Percentiles rank a stretch among this genome's conserved stretches.
phyloP scores from a whole-genome alignment of 1,140 invertebrate genomes.

The Leucophenga varia region DNA sequence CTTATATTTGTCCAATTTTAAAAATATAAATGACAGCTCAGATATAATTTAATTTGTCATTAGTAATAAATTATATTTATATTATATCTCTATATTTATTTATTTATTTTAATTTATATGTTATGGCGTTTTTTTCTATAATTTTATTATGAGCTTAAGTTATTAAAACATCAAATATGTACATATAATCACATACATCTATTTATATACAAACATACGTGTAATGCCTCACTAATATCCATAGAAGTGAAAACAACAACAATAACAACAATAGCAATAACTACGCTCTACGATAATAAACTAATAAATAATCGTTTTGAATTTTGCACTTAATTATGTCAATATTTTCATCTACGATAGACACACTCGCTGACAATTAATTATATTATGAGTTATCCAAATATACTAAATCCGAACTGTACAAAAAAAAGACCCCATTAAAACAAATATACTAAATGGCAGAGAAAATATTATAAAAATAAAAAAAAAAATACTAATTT shows the following conservation, averaged over 20 bases:
- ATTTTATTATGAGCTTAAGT: constrained; percentile 43
- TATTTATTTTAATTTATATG: too few relatives aligned
- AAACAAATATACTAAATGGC: too few relatives aligned
- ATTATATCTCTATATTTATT: too few relatives aligned
- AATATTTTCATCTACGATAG: constrained; percentile 17
- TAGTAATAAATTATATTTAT: too few relatives aligned
- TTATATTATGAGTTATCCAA: constrained; percentile 39
- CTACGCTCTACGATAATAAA: constrained; percentile 11
- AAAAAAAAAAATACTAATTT: constrained; percentile 2
- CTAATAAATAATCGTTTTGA: constrained; percentile 5
- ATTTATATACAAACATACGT: constrained; percentile 13
- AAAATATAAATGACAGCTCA: too few relatives aligned
- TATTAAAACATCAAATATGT: constrained; percentile 34
- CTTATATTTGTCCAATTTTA: too few relatives aligned
- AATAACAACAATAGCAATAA: constrained; percentile 7
- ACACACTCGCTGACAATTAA: constrained; percentile 4
- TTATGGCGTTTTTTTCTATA: constrained; percentile 43
- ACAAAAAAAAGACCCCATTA: constrained; percentile 13
- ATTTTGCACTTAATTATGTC: constrained; percentile 33
- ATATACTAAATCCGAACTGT: constrained; percentile 17
- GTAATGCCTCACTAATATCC: neutral
- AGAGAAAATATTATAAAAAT: constrained; percentile 2
- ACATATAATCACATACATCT: constrained; percentile 11
- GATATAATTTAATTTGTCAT: too few relatives aligned
- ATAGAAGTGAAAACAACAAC: neutral